Evolutionary conservation across 2,888 invertebrate genomes (phyloP), one percentile per base, ranked within the genome.

Genomic region (Orchesella flavescens): DNA sequence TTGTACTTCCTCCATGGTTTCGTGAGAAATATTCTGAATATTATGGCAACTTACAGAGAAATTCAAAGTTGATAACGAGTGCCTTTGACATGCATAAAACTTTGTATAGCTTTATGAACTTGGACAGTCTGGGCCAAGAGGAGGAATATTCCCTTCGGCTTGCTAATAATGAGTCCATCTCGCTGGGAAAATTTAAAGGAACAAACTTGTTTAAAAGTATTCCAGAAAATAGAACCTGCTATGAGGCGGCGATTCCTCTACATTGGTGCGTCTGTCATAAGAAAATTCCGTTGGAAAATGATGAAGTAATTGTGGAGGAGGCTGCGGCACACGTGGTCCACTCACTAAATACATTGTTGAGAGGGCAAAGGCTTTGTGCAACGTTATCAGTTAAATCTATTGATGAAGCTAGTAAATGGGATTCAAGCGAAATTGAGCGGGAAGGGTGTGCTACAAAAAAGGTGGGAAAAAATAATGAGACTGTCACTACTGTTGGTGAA

Each of bases 31-130:
- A 85, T 44, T 69, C 79, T 1, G 21, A 19, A 10, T 94, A 95
- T 0, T 92, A 93, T 86, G 89, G 90, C 0, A 95, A 95, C 90
- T 90, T 97, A 15, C 17, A 57, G n/a, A 43, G 17, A 24, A 87
- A 87, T 59, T 7, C 55, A 1, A 23, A 74, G 74, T 91, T 97
- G n/a, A 61, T 83, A n/a, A 94, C 95, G 0, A 95, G 95, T 0
- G 95, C 95, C 0, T 97, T 93, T 89, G 97, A 97, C 90, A 90
- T 97, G 12, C 93, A 96, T 90, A 94, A 94, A 86, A 97, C 96
- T 0, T 89, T 97, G 66, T 87, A 91, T 15, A 95, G 96, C 90
- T 90, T 97, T 9, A 89, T 93, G 44, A 73, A 85, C 44, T 49
- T 84, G 15, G 65, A 66, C n/a, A 57, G 63, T 24, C 55, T 86